These are phyloP conservation scores for Ligdia adustata DNA, from an alignment of 2,888 invertebrate genomes.

Conservation along the genomic window DNA sequence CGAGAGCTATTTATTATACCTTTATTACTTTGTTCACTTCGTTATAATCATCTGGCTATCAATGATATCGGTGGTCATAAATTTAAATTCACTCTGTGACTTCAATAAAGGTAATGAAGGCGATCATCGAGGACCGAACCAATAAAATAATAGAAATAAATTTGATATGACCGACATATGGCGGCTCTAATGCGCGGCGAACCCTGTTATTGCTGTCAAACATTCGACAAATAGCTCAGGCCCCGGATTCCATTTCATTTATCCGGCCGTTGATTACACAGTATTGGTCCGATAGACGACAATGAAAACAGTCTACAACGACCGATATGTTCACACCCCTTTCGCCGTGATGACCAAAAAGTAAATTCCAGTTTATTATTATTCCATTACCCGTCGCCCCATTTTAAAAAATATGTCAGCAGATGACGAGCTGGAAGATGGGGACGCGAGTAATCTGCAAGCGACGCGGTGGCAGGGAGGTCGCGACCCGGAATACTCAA, in stretches of 20 bases:
- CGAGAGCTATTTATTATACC: conserved; percentile 75
- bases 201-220: conserved; percentile 84
- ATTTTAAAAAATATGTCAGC: conserved; percentile 83
- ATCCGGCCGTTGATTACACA: conserved; percentile 79
- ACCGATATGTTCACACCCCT: conserved; percentile 82
- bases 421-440: conserved; percentile 74
- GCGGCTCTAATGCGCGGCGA: conserved; percentile 75
- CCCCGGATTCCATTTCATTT: conserved; percentile 72
- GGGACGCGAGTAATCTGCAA: conserved; percentile 65
- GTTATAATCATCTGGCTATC: conserved; percentile 78
- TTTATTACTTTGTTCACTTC: conserved; percentile 76
- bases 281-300: conserved; percentile 77
- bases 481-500: conserved; percentile 76
- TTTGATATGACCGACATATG: conserved; percentile 84
- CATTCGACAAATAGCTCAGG: conserved; percentile 82
- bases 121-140: conserved; percentile 76
- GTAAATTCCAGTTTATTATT: conserved; percentile 84
- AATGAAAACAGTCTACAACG: conserved; percentile 76
- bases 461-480: conserved; percentile 52
- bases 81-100: conserved; percentile 80
- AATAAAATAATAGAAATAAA: conserved; percentile 84
- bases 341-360: conserved; percentile 81
- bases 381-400: conserved; percentile 81
- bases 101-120: conserved; percentile 82
- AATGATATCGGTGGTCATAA: conserved; percentile 76